Percentiles rank a stretch among this genome's conserved stretches.
Conservation (phyloP, 2,888 invertebrate genomes). For the Listrodromus nycthemerus region DNA sequence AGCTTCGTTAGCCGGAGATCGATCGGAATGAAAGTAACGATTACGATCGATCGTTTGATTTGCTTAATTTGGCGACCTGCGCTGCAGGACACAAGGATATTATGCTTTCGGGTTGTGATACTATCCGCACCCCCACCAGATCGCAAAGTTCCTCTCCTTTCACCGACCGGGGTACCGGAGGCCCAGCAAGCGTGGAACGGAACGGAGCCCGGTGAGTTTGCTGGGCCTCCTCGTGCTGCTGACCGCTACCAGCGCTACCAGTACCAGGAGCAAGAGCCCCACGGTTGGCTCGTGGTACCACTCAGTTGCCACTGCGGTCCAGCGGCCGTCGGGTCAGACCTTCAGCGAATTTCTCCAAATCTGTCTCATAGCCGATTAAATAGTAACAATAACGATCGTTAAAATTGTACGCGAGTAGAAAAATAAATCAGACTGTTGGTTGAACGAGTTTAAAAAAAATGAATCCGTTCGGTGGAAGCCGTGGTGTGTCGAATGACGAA, state of each 20-base stretch:
- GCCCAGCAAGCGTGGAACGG: slow-evolving; percentile 50
- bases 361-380: not conserved
- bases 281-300: slow-evolving; percentile 66
- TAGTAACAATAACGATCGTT: not conserved
- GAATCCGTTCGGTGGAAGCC: not conserved
- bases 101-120: slow-evolving; percentile 16
- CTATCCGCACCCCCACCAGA: slow-evolving; percentile 40
- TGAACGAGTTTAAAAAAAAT: slow-evolving; percentile 2
- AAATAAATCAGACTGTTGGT: not conserved
- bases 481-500: slow-evolving; percentile 1
- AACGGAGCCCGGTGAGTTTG: slow-evolving; percentile 58
- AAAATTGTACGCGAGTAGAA: not conserved
- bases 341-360: slow-evolving; percentile 17
- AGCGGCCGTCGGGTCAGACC: slow-evolving; percentile 70
- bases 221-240: slow-evolving; percentile 59
- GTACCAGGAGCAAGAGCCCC: slow-evolving; percentile 68
- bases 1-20: not conserved
- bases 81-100: not conserved
- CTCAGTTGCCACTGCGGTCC: slow-evolving; percentile 77
- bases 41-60: not conserved
- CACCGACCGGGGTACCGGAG: slow-evolving; percentile 53
- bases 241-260: slow-evolving; percentile 66
- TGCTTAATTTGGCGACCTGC: not conserved
- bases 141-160: slow-evolving; percentile 63
- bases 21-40: not conserved